Base-by-base conservation (phyloP, 2,888 invertebrate genomes). In the Anagyrus pseudococci region DNA sequence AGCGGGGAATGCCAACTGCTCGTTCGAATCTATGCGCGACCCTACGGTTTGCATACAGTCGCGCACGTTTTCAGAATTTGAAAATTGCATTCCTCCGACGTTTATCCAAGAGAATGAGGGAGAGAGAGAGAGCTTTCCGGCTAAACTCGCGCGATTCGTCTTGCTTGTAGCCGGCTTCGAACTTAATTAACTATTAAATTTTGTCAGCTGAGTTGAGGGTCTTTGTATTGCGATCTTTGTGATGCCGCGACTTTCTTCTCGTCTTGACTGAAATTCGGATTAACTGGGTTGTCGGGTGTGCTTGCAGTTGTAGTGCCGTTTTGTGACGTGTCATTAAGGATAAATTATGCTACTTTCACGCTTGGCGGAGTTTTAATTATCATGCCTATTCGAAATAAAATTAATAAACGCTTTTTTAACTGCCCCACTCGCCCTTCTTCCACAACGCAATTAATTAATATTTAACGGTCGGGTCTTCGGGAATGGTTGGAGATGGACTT, bases 71-170 rank as follows among this genome's bases (percentile, higher is more conserved):
- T 62, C 71, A 72, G 76, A 75, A 77, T 77, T 71, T 70, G 74
- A 75, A 76, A 77, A 77, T 78, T 77, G 75, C 76, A 77, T 78
- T 77, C 77, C 74, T 69, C 59, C 57, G 59, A 59, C 26, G 43
- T 50, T 47, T 44, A 54, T 37, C 8, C n/a, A n/a, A n/a, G n/a
- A n/a, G 48, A 22, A 20, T 10, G 22, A 1, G 29, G 6, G n/a
- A 29, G 53, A 25, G n/a, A n/a, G n/a, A n/a, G n/a, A n/a, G n/a
- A n/a, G n/a, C n/a, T n/a, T n/a, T n/a, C n/a, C n/a, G n/a, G 46
- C 54, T 44, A 49, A 23, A 25, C 41, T 44, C 19, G 19, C 13
- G 37, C 47, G 40, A 48, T 44, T 33, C 52, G 19, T 55, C 58
- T 41, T 58, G 15, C 48, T 40, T n/a, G n/a, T n/a, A n/a, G n/a